Base-by-base conservation (phyloP, 1,140 invertebrate genomes). In the Tetramorium alpestre region DNA sequence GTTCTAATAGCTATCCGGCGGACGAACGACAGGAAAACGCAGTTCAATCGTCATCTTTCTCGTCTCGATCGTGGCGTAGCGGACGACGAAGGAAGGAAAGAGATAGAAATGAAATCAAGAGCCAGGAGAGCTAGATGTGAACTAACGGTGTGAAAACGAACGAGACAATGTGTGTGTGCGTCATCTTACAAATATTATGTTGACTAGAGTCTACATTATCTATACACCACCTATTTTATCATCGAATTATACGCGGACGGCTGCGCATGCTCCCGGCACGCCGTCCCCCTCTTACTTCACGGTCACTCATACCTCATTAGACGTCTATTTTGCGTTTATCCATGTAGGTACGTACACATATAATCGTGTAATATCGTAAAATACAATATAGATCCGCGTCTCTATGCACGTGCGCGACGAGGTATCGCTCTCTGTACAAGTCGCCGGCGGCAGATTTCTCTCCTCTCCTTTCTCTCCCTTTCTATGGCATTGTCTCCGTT, bases 201-300 rank as follows among this genome's bases (percentile, higher is more conserved):
- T 94, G 93, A 94, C 93, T 94, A 94, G 93, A 94, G 89, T 93
- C 93, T 93, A 94, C 93, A 89, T 91, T 88, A 88, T 92, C 89
- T 93, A 92, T 93, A 91, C 91, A 90, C 69, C 80, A 84, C 89
- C 82, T 93, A 89, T 91, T 72, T 87, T 88, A 86, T 88, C 64
- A 60, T 86, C 82, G 86, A 90, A 60, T 91, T 85, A 82, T 90
- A 82, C 87, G 85, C 85, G 81, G 65, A 70, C 73, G 65, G 18
- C 38, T 25, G n/a, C 33, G 25, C n/a, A 28, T 33, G 18, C 7
- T 49, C 33, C 33, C 8, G 18, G 41, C 49, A 49, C 76, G 67
- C 22, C 25, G 28, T 78, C 51, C n/a, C 47, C 85, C 51, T 33
- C 54, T 22, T 22, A 16, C 25, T 51, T 41, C 67, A 44, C 25